Conservation (phyloP, 2,888 invertebrate species). For the Heliconius ismenius region DNA sequence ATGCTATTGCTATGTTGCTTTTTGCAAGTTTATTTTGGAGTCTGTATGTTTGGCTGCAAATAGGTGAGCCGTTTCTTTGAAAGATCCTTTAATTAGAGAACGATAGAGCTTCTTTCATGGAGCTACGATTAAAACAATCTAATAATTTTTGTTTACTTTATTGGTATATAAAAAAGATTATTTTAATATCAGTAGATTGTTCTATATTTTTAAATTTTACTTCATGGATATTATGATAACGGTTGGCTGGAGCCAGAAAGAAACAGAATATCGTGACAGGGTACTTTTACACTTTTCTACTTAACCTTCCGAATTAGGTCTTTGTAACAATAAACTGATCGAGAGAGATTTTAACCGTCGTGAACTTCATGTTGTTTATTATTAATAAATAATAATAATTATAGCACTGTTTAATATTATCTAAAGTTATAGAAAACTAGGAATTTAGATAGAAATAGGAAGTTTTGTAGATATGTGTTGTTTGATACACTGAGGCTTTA, state of each 20-base stretch:
- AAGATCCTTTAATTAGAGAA: not conserved
- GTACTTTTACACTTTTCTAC: constrained; percentile 76
- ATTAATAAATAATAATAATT: constrained; percentile 8
- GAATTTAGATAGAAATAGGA: not conserved
- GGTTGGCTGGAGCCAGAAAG: constrained; percentile 26
- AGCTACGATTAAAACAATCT: not conserved
- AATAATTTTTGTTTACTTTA: not conserved
- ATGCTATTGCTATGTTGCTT: no score
- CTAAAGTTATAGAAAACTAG: not conserved
- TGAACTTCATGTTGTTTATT: constrained; percentile 17
- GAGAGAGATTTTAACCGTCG: constrained; percentile 38
- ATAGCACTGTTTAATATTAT: constrained; percentile 4
- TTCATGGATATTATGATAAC: not conserved
- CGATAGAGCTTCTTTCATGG: not conserved
- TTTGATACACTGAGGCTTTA: constrained; percentile 1
- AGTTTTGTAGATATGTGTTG: not conserved
- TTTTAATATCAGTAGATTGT: not conserved
- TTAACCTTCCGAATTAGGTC: constrained; percentile 42
- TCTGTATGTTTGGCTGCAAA: not conserved
- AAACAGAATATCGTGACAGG: constrained; percentile 57
- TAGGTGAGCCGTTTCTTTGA: not conserved
- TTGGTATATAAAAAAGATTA: not conserved
- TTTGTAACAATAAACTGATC: constrained; percentile 30
- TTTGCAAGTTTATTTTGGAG: no score
- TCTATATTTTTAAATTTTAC: no score